A percentile compares a stretch with the other conserved stretches of the same genome.
Conservation (phyloP, 2,113 vertebrate genomes). For the Argyrosomus japonicus region DNA sequence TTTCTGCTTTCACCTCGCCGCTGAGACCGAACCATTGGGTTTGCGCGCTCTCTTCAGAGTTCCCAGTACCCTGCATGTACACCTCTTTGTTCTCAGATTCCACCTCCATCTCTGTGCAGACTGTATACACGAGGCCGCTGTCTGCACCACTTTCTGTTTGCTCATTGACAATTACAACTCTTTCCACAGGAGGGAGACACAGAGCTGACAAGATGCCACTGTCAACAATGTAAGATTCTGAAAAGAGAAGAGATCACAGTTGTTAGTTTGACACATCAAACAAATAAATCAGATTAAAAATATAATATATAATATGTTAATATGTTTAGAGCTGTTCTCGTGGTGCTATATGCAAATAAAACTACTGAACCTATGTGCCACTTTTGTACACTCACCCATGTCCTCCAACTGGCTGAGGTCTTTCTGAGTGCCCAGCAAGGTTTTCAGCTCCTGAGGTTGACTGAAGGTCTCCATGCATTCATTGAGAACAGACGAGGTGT, state of each 20-base stretch:
- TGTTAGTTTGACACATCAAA: neutral
- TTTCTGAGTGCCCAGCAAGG: conserved; percentile 77
- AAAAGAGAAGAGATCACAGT: neutral
- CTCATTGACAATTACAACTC: conserved; percentile 73
- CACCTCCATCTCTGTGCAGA: conserved; percentile 79
- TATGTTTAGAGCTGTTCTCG: neutral
- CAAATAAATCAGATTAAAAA: neutral
- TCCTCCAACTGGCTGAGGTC: conserved; percentile 73
- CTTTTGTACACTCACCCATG: conserved; percentile 57
- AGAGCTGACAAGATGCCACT: conserved; percentile 76
- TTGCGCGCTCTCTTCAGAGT: conserved; percentile 24
- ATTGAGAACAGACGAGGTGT: conserved; percentile 69
- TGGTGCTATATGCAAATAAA: neutral
- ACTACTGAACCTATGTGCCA: too few species aligned
- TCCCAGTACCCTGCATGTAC: conserved; percentile 40
- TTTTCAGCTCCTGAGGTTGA: conserved; percentile 72
- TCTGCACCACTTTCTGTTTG: conserved; percentile 53
- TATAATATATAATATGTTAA: too few species aligned
- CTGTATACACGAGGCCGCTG: conserved; percentile 66
- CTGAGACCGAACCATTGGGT: conserved; percentile 61
- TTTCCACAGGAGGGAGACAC: conserved; percentile 76
- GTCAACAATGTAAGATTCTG: conserved; percentile 73
- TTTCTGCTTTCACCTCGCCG: conserved; percentile 66
- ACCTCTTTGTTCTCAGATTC: conserved; percentile 73
- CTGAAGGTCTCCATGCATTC: conserved; percentile 73